These are phyloP conservation scores for Campoplex capitator DNA, from an alignment of 2,888 invertebrate genomes.

Conservation along the genomic window DNA sequence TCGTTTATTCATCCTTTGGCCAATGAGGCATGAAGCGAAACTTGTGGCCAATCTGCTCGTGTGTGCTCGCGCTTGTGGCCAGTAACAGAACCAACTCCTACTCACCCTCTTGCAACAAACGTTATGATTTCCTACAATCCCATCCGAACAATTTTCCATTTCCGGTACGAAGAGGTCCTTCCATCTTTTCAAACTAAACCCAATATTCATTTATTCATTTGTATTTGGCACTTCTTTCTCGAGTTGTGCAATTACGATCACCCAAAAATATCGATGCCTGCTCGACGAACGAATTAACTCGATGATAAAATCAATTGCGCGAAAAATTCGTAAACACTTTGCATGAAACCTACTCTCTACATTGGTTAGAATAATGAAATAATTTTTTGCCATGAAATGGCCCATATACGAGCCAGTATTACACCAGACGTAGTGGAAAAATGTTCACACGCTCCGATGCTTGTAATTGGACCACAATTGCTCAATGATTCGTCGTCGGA, in stretches of 20 bases:
- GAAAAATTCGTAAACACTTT: background rate
- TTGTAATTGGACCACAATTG: slow-evolving; percentile 62
- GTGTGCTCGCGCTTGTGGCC: slow-evolving; percentile 45
- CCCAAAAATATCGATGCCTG: background rate
- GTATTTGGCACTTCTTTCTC: background rate
- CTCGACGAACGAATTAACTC: background rate
- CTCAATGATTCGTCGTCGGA: slow-evolving; percentile 51
- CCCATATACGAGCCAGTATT: slow-evolving; percentile 6
- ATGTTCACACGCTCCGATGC: slow-evolving; percentile 57
- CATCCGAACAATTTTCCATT: slow-evolving; percentile 41
- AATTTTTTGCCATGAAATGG: background rate
- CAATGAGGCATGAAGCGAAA: slow-evolving; percentile 64
- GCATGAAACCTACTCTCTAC: background rate
- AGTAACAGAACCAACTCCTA: slow-evolving; percentile 32
- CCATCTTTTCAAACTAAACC: slow-evolving; percentile 42
- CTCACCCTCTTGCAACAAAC: background rate
- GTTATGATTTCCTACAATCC: slow-evolving; percentile 50
- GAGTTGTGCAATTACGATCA: background rate
- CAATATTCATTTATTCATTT: slow-evolving; percentile 20
- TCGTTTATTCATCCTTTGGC: slow-evolving; percentile 62
- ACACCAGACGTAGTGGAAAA: slow-evolving; percentile 46
- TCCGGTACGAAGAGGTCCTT: slow-evolving; percentile 56
- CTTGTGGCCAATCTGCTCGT: slow-evolving; percentile 37
- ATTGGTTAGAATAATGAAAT: background rate
- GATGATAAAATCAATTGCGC: background rate